Percentiles rank a stretch among this genome's conserved stretches.
Evolutionary conservation across 2,113 vertebrate species (phyloP).

Genomic region (Coregonus clupeaformis): DNA sequence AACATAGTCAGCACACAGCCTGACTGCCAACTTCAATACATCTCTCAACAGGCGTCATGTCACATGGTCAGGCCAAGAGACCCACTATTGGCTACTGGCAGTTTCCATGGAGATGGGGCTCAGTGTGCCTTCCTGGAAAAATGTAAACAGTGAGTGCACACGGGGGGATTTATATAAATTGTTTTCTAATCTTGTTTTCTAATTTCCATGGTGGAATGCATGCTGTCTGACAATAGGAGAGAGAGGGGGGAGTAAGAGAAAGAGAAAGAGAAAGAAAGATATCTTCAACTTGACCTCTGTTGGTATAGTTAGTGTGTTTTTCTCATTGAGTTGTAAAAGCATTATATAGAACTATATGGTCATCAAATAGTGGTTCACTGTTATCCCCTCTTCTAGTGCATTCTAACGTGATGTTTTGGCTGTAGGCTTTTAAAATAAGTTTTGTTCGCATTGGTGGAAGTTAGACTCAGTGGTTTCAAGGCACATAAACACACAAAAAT

Average conservation of each 20-base stretch:
- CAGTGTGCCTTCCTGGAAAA: slow-evolving; percentile 58
- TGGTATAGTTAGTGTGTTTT: too few species aligned
- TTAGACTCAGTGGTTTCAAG: too few species aligned
- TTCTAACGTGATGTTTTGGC: too few species aligned
- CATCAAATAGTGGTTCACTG: too few species aligned
- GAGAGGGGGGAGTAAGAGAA: slow-evolving; percentile 33
- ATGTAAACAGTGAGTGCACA: slow-evolving; percentile 68
- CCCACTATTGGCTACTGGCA: slow-evolving; percentile 57
- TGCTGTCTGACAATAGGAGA: slow-evolving; percentile 54
- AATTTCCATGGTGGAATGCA: slow-evolving; percentile 69
- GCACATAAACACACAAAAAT: too few species aligned
- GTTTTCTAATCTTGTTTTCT: slow-evolving; percentile 70
- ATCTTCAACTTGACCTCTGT: too few species aligned
- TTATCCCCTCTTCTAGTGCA: too few species aligned
- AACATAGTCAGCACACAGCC: slow-evolving; percentile 57
- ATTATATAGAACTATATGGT: too few species aligned
- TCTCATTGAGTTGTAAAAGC: too few species aligned
- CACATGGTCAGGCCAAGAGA: slow-evolving; percentile 54
- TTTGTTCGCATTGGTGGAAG: too few species aligned
- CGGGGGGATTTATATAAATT: slow-evolving; percentile 70
- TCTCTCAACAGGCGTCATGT: slow-evolving; percentile 58
- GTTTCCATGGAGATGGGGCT: slow-evolving; percentile 77
- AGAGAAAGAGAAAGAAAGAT: background rate
- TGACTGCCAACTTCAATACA: slow-evolving; percentile 63
- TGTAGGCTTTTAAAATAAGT: too few species aligned